phyloP scores from a whole-genome alignment of 2,113 vertebrate species.

The Tichodroma muraria region DNA sequence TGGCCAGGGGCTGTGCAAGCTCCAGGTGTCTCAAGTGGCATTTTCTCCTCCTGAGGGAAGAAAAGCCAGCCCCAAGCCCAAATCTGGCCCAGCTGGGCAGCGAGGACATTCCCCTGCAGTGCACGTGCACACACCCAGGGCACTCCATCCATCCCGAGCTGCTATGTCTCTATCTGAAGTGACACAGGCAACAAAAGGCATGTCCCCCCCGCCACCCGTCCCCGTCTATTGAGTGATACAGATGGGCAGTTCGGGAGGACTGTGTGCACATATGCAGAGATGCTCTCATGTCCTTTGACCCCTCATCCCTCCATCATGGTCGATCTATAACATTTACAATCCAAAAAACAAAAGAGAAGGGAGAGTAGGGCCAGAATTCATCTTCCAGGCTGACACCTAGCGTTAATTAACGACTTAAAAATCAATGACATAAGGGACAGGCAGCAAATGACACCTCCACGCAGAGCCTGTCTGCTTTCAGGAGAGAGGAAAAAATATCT shows the following conservation, averaged over 20 bases:
- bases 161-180: constrained; percentile 24
- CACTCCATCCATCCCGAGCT: background rate
- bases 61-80: background rate
- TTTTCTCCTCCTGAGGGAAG: background rate
- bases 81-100: background rate
- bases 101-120: background rate
- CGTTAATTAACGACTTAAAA: constrained; percentile 83
- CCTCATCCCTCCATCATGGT: constrained; percentile 71
- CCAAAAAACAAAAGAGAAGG: constrained; percentile 76
- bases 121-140: rapidly evolving
- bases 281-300: constrained; percentile 72
- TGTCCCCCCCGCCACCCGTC: background rate
- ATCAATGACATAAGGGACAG: constrained; percentile 81
- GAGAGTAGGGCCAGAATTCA: constrained; percentile 71
- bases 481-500: constrained; percentile 27
- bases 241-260: constrained; percentile 23
- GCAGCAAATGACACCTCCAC: constrained; percentile 78
- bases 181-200: constrained; percentile 43
- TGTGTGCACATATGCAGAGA: constrained; percentile 46
- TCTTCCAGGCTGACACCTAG: constrained; percentile 77
- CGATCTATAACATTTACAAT: constrained; percentile 82
- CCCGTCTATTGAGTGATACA: constrained; percentile 18
- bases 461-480: constrained; percentile 43
- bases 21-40: background rate
- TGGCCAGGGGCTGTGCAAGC: background rate